Evolutionary conservation across 1,140 invertebrate species (phyloP).

Genomic region (Magallana ariakensis): DNA sequence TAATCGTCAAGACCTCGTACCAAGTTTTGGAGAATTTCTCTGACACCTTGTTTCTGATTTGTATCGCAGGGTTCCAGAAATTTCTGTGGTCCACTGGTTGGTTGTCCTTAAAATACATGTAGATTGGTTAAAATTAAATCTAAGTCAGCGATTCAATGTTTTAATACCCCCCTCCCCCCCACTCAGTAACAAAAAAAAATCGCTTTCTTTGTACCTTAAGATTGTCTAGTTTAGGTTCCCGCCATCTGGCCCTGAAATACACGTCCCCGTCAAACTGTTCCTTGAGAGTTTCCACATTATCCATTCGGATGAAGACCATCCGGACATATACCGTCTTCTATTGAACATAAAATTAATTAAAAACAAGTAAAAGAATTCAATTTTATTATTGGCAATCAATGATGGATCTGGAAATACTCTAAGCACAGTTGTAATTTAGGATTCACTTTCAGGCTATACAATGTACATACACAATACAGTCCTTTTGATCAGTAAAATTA

Average conservation of each 20-base stretch:
- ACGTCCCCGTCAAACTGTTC: slow-evolving; percentile 72
- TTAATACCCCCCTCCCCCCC: too few species aligned
- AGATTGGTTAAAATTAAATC: too few species aligned
- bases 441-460: too few species aligned
- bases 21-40: slow-evolving; percentile 60
- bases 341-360: too few species aligned
- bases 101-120: neutral
- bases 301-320: slow-evolving; percentile 73
- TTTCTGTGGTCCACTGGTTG: neutral
- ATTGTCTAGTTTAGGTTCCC: slow-evolving; percentile 67
- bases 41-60: slow-evolving; percentile 5
- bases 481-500: too few species aligned
- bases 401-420: too few species aligned
- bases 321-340: slow-evolving; percentile 61
- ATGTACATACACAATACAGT: too few species aligned
- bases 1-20: slow-evolving; percentile 50
- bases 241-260: slow-evolving; percentile 71
- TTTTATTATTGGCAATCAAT: too few species aligned
- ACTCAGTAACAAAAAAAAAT: too few species aligned
- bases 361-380: too few species aligned
- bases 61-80: neutral
- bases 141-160: too few species aligned
- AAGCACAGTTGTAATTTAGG: too few species aligned
- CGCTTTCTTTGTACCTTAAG: neutral
- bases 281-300: slow-evolving; percentile 73